Evolutionary conservation across 2,888 invertebrate species (phyloP).

Genomic region (Drosophila aldrichi): DNA sequence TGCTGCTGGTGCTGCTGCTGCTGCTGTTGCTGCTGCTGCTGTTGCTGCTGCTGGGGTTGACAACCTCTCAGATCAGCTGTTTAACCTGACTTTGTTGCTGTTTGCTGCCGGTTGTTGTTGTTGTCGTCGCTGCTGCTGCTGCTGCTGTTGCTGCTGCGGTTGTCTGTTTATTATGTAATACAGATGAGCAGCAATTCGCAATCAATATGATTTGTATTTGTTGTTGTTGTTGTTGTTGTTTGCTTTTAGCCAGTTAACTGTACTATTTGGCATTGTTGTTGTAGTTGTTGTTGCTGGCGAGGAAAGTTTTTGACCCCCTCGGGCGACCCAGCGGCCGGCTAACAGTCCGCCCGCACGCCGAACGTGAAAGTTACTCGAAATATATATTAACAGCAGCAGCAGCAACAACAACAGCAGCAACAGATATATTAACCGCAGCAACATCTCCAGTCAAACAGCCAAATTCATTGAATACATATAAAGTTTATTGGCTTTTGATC

Average conservation of each 20-base stretch:
- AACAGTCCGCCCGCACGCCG: constrained; percentile 23
- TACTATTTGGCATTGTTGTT: constrained; percentile 14
- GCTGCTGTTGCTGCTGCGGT: constrained; percentile 36
- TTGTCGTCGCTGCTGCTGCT: constrained; percentile 33
- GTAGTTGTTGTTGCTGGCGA: constrained; percentile 19
- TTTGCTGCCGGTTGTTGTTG: constrained; percentile 25
- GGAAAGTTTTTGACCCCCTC: constrained; percentile 60
- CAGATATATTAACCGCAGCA: constrained; percentile 26
- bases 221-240: neutral
- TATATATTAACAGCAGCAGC: constrained; percentile 24
- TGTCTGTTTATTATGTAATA: constrained; percentile 65
- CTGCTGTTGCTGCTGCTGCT: constrained; percentile 17
- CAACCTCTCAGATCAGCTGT: constrained; percentile 67
- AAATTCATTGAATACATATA: constrained; percentile 62
- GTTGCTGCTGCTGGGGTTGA: constrained; percentile 58
- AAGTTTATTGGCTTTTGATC: constrained; percentile 81
- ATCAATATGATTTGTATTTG: constrained; percentile 36
- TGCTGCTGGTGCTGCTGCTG: constrained; percentile 6
- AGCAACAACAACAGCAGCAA: constrained; percentile 3
- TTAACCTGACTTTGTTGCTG: constrained; percentile 47
- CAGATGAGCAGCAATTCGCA: constrained; percentile 55
- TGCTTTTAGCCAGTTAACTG: constrained; percentile 55
- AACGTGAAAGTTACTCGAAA: constrained; percentile 68
- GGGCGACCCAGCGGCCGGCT: constrained; percentile 18
- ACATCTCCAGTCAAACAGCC: constrained; percentile 42